Conservation (phyloP, 37 sponge, comb jelly and placozoan species). For the Ephydatia muelleri region DNA sequence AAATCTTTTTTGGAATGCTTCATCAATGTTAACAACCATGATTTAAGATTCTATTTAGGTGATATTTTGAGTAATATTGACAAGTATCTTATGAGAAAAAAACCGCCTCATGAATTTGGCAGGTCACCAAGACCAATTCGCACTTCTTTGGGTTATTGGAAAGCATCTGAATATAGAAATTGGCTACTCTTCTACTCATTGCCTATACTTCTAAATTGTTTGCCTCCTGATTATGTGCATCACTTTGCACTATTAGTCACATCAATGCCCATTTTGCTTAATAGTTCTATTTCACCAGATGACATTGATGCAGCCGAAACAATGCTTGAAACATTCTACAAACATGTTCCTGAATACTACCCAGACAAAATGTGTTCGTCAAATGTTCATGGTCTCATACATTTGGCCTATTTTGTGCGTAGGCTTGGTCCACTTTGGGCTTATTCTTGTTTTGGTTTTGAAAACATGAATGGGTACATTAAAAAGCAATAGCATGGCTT, state of each 20-base stretch:
- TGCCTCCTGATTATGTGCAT: constrained; percentile 13
- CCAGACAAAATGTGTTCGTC: not conserved
- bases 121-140: constrained; percentile 17
- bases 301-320: not conserved
- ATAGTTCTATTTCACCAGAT: not conserved
- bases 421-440: too few relatives aligned
- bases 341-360: not conserved
- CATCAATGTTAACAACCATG: not conserved
- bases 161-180: constrained; percentile 15
- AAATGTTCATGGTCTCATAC: too few relatives aligned
- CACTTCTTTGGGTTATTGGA: not conserved
- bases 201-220: not conserved
- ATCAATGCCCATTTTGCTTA: constrained; percentile 7
- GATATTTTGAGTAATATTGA: not conserved
- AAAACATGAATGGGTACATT: constrained; percentile 20
- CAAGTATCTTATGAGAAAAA: constrained; percentile 3
- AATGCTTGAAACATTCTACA: not conserved
- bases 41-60: not conserved
- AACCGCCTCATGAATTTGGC: constrained; percentile 18
- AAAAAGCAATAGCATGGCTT: not conserved
- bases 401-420: not conserved
- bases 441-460: not conserved
- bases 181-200: constrained; percentile 6
- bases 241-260: constrained; percentile 12
- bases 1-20: not conserved